Percentiles rank a stretch among this genome's conserved stretches.
phyloP scores from a whole-genome alignment of 2,888 invertebrate species.

The Globia sparganii region DNA sequence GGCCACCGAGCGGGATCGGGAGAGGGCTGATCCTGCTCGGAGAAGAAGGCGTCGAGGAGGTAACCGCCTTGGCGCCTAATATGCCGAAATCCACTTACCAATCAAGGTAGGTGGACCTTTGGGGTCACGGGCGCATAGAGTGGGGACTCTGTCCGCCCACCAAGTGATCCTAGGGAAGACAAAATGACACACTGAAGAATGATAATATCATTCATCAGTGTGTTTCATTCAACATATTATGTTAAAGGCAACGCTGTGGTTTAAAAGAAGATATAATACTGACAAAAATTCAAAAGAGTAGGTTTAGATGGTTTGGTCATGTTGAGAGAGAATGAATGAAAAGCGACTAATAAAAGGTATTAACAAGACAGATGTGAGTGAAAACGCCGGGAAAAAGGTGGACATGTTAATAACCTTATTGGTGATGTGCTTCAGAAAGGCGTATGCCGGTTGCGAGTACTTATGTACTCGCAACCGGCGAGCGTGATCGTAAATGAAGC shows the following conservation, averaged over 20 bases:
- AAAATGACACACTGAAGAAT: neutral
- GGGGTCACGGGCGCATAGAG: no score
- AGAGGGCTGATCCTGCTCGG: no score
- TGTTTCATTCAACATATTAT: no score
- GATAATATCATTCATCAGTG: no score
- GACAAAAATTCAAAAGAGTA: neutral
- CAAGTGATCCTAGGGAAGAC: no score
- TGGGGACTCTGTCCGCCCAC: no score
- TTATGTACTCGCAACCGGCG: neutral
- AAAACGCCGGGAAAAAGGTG: neutral
- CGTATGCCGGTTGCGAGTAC: neutral
- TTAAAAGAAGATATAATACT: neutral
- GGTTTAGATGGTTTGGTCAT: neutral
- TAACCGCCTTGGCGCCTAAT: no score
- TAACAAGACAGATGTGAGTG: neutral
- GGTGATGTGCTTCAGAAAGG: neutral
- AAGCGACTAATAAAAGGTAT: neutral
- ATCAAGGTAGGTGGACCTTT: no score
- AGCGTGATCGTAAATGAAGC: neutral
- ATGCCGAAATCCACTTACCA: no score
- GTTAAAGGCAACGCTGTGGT: no score
- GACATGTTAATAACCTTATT: neutral
- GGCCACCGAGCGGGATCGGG: no score
- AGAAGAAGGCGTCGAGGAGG: no score
- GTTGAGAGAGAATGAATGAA: neutral